Evolutionary conservation across 1,140 invertebrate species (phyloP), one percentile per base, ranked within the genome.

Genomic region (Polypedilum pembai): DNA sequence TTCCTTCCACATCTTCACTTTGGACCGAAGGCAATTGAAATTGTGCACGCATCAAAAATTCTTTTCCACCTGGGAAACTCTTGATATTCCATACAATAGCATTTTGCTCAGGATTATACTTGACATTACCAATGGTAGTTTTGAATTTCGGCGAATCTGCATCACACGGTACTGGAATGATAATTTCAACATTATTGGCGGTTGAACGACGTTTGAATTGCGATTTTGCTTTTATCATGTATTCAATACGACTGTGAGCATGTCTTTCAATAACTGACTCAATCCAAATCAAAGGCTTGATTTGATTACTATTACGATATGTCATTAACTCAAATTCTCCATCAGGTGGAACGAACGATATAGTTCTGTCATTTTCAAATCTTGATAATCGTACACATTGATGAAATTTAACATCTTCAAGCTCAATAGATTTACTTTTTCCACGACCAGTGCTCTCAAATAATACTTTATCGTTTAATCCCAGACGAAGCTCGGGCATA

Each of bases 251-350:
- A 76, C 95, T 98, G 83, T 99, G 96, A 24, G 93, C 95, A 85
- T 99, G 95, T n/a, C 96, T 88, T 82, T 99, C 98, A 77, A 99
- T 99, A 1, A 99, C 96, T 24, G 96, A 98, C 82, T 99, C 98
- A 77, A 99, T 98, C 98, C 98, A 99, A 80, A 99, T 99, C 24
- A 99, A 82, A 0, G 98, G 98, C 81, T 99, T 99, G 0, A 96
- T 90, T 87, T 91, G 78, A 4, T 75, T 77, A 75, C 69, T 75
- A 66, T 17, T 21, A n/a, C 98, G 88, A 83, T 99, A 99, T 0
- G 96, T 98, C 98, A 99, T 99, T n/a, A 99, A 84, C 82, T 99
- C 98, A 87, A 99, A 99, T 82, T 99, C 98, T 24, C 98, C 98
- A 86, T 99, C 98, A 0, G 98, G 98, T 65, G 98, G 98, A 80